phyloP scores from a whole-genome alignment of 2,888 invertebrate genomes.

The Lumbricus terrestris region DNA sequence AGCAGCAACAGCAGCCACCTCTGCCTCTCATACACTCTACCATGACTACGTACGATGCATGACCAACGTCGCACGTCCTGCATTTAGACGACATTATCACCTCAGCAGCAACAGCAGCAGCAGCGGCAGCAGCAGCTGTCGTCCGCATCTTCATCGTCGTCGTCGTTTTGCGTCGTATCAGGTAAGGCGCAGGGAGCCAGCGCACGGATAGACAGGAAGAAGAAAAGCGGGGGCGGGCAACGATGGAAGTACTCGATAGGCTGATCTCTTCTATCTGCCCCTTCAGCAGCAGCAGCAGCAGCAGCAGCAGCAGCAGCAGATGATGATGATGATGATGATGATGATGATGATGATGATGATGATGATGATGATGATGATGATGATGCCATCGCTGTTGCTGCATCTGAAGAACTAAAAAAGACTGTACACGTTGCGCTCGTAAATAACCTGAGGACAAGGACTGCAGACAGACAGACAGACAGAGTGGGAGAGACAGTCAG shows the following conservation, averaged over 20 bases:
- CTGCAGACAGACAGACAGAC: no score
- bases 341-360: not conserved
- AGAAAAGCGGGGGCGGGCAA: not conserved
- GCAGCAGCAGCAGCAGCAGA: no score
- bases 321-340: not conserved
- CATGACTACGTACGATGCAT: not conserved
- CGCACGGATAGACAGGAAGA: not conserved
- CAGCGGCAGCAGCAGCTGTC: no score
- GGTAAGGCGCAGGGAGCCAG: not conserved
- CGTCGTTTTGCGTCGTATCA: not conserved
- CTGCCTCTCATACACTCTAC: not conserved
- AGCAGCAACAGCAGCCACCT: not conserved
- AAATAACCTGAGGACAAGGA: not conserved
- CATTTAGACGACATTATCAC: not conserved
- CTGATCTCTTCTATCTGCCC: not conserved
- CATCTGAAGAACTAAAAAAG: not conserved
- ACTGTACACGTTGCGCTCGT: not conserved
- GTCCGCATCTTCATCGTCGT: not conserved
- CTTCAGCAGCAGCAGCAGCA: not conserved
- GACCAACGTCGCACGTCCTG: not conserved
- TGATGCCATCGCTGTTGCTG: not conserved
- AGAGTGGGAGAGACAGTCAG: not conserved
- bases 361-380: not conserved
- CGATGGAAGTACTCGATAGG: not conserved
- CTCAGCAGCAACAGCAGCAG: no score